Base-by-base conservation (phyloP, 2,113 vertebrate species). In the Pungitius pungitius region DNA sequence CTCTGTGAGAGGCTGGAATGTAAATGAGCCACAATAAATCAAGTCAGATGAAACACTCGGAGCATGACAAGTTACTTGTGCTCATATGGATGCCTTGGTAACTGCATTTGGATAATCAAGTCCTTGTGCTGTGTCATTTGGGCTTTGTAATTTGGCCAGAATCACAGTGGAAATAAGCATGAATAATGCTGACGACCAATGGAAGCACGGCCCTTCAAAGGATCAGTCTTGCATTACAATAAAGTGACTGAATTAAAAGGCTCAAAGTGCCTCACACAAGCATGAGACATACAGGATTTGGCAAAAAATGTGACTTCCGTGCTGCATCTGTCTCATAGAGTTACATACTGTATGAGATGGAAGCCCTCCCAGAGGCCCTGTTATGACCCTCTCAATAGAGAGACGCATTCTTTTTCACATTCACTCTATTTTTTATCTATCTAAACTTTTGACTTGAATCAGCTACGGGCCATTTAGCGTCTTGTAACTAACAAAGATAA, bases 11-110 rank as follows among this genome's bases (percentile, higher is more conserved):
- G 75, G 85, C 80, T 75, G 74, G 85, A 86, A 92, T 87, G 87
- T 83, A 91, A 91, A 91, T 85, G 80, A 92, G 88, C 54, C 71
- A 35, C 84, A 67, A 87, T 90, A 86, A 91, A 91, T 90, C 87
- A 91, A 74, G 69, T 85, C 69, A 87, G 85, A 86, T 84, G 84
- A 88, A 89, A 90, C 72, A 80, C 82, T 84, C 60, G 11, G 69
- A 80, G 85, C 88, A 80, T 80, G 82, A 89, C 84, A 65, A 83
- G 74, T 82, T 80, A 73, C 78, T 81, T 45, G 75, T 49, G 42
- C 77, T 86, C 66, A 68, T 78, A 83, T 77, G 69, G 73, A 86
- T 84, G 87, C 70, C 65, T 81, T 77, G 52, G 73, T 80, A 75
- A 84, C 80, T 81, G 80, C 76, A 57, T 86, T 80, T 75, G 64